Evolutionary conservation across 2,113 vertebrate species (phyloP).

Genomic region (Indicator indicator): DNA sequence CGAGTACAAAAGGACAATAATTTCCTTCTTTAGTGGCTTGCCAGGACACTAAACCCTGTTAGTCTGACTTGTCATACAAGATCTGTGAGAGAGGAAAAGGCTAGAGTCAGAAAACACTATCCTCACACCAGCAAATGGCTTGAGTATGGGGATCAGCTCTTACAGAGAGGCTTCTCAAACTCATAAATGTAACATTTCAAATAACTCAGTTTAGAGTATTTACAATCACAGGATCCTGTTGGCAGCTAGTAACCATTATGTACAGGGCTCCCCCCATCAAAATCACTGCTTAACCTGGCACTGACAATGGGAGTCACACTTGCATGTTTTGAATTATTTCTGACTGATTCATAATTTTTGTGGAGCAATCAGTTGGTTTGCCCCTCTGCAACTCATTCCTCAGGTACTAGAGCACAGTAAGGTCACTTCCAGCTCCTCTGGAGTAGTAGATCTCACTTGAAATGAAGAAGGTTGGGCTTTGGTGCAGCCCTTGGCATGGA

Average conservation of each 20-base stretch:
- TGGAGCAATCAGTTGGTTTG: background rate
- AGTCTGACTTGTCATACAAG: background rate
- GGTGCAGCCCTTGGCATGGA: background rate
- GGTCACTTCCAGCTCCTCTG: background rate
- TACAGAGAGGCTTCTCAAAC: background rate
- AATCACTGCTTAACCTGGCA: background rate
- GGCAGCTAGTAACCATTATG: background rate
- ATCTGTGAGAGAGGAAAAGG: background rate
- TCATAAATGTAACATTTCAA: background rate
- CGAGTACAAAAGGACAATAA: background rate
- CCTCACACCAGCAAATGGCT: background rate
- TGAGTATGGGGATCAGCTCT: background rate
- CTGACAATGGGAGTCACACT: background rate
- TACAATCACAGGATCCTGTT: background rate
- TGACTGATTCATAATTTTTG: background rate
- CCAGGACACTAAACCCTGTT: background rate
- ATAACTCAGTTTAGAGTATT: background rate
- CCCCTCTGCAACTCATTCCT: background rate
- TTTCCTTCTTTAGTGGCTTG: background rate
- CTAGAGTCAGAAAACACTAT: background rate
- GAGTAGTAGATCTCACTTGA: rapidly evolving
- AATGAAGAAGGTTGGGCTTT: background rate
- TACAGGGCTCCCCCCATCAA: background rate
- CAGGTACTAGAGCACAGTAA: rapidly evolving
- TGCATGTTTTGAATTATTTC: background rate